Conservation (phyloP, 2,888 invertebrate species). For the Amphipyra berbera region DNA sequence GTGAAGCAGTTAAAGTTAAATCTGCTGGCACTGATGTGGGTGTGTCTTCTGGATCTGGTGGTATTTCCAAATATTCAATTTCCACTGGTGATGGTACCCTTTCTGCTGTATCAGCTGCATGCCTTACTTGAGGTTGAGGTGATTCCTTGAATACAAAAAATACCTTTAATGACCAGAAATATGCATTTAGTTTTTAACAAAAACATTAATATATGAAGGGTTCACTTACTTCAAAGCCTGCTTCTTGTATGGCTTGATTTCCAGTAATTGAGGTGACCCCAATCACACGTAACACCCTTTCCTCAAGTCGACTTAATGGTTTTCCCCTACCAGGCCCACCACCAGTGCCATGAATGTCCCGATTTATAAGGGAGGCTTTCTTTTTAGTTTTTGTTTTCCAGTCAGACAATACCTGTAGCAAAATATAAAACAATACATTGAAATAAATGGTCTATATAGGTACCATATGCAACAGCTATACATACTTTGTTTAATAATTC, state of each 20-base stretch:
- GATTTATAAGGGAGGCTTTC: neutral
- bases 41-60: neutral
- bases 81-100: neutral
- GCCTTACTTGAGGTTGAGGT: neutral
- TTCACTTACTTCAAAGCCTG: neutral
- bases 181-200: neutral
- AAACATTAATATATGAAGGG: no score
- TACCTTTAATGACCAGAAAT: neutral
- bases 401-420: neutral
- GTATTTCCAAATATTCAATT: neutral
- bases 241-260: neutral
- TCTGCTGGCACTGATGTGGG: no score
- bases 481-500: neutral
- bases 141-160: neutral
- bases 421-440: neutral
- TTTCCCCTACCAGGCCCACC: neutral
- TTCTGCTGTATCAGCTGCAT: neutral
- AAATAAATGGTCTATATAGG: neutral
- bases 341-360: neutral
- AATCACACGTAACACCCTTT: neutral
- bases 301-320: conserved; percentile 1
- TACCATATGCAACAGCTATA: neutral
- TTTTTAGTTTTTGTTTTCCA: conserved; percentile 1
- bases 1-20: no score
- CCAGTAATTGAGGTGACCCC: neutral